Percentiles rank a stretch among this genome's conserved stretches.
These are phyloP conservation scores for Ophraella communa DNA, from an alignment of 2,888 invertebrate genomes.

Conservation along the genomic window DNA sequence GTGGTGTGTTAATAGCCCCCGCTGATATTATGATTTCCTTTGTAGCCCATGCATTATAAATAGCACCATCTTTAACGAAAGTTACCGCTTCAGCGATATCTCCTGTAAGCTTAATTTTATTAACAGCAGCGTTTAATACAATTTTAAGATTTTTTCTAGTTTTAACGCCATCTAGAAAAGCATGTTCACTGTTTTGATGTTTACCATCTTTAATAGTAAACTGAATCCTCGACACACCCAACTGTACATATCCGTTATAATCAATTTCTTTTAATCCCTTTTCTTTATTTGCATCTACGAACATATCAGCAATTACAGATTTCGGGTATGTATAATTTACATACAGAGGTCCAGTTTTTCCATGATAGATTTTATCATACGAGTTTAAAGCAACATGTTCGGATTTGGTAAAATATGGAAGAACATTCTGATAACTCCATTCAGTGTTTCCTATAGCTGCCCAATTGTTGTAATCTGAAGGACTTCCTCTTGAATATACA, in stretches of 20 bases:
- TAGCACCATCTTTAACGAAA: conserved; percentile 9
- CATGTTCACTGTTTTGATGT: conserved; percentile 12
- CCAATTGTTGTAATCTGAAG: conserved; percentile 71
- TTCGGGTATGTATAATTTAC: conserved; percentile 17
- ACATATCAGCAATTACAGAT: not conserved
- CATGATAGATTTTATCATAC: conserved; percentile 27
- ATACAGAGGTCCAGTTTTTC: conserved; percentile 64
- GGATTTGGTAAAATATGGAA: conserved; percentile 57
- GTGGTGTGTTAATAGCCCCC: conserved; percentile 84
- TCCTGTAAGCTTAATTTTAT: conserved; percentile 23
- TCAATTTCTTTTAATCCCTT: conserved; percentile 22
- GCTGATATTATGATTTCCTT: conserved; percentile 82
- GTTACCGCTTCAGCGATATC: conserved; percentile 22
- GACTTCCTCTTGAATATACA: conserved; percentile 73
- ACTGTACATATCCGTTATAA: conserved; percentile 19
- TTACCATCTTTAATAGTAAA: conserved; percentile 24
- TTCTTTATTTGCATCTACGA: conserved; percentile 61
- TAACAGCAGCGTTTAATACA: conserved; percentile 62
- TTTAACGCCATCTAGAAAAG: conserved; percentile 21
- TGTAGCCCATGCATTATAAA: conserved; percentile 63
- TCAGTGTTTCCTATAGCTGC: conserved; percentile 63
- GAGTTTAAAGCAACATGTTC: conserved; percentile 51
- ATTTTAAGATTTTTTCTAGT: conserved; percentile 53
- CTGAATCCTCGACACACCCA: conserved; percentile 24
- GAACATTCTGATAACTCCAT: conserved; percentile 61